Evolutionary conservation across 1,140 invertebrate species (phyloP), one percentile per base, ranked within the genome.

Genomic region (Diabrotica virgifera): DNA sequence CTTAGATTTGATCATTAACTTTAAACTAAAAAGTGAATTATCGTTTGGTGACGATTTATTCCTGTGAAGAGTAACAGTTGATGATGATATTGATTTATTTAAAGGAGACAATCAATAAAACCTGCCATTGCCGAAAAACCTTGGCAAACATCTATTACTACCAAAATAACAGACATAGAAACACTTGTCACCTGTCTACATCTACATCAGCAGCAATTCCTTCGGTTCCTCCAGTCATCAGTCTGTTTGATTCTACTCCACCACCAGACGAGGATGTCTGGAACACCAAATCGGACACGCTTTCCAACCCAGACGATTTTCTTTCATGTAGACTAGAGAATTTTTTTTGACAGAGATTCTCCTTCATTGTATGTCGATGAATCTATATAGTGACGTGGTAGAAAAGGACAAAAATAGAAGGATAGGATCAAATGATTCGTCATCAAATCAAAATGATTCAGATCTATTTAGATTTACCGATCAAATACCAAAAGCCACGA

Each of bases 291-390:
- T 74, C 71, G 5, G 71, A 74, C n/a, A 66, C 62, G n/a, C 64
- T 66, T 35, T 63, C 56, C 2, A 68, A 73, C 46, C 53, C 56
- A 4, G 68, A 72, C 6, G 63, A 65, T 38, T 58, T 46, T 24
- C n/a, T n/a, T 5, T 36, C 36, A 12, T 64, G 62, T 51, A 12
- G 54, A 3, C 46, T 46, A 35, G 46, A n/a, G 66, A 5, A 71
- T 61, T 63, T 62, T 75, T 24, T 75, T 74, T 57, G 70, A 73
- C 51, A 67, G 67, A 51, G 71, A 72, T 58, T 74, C 75, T 10
- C 75, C 73, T 7, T 68, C 70, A 35, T 63, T 74, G 8, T 60
- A 58, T 56, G 12, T 37, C 11, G 66, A 72, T 14, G 66, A 72
- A 35, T 65, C 64, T 7, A n/a, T n/a, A n/a, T n/a, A 67, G 65